Conservation (phyloP, 2,888 invertebrate genomes). For the Zaprionus lineosus region DNA sequence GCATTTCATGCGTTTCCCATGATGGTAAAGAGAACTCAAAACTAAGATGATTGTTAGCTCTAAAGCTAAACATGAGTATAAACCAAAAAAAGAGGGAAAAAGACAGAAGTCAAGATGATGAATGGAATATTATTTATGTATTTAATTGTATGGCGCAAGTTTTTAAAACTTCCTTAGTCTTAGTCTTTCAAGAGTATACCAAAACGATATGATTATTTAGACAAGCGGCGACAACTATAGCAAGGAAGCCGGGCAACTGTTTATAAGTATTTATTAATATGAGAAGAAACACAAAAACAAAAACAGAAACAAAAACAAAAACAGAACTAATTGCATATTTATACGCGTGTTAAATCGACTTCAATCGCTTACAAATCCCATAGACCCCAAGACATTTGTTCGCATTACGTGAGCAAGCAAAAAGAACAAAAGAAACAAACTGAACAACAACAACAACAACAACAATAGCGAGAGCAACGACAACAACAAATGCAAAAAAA, state of each 20-base stretch:
- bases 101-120: too few species aligned
- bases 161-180: slow-evolving; percentile 69
- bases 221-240: slow-evolving; percentile 2
- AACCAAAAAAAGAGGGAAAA: slow-evolving; percentile 5
- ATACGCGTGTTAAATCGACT: slow-evolving; percentile 40
- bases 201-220: slow-evolving; percentile 34
- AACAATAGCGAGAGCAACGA: too few species aligned
- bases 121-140: neutral
- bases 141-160: slow-evolving; percentile 47
- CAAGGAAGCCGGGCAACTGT: slow-evolving; percentile 32
- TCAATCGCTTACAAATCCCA: slow-evolving; percentile 29
- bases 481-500: slow-evolving; percentile 1
- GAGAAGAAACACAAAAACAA: slow-evolving; percentile 4
- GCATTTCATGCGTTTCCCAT: slow-evolving; percentile 29
- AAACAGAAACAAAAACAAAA: neutral
- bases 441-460: too few species aligned
- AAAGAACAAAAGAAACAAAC: slow-evolving; percentile 5
- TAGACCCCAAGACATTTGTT: slow-evolving; percentile 5
- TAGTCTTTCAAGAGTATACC: slow-evolving; percentile 40
- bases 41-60: neutral
- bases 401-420: slow-evolving; percentile 18
- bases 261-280: slow-evolving; percentile 64
- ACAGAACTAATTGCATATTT: slow-evolving; percentile 39
- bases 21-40: slow-evolving; percentile 23
- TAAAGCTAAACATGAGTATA: neutral